Conservation (phyloP, 2,113 vertebrate genomes). For the Toxotes chatareus region DNA sequence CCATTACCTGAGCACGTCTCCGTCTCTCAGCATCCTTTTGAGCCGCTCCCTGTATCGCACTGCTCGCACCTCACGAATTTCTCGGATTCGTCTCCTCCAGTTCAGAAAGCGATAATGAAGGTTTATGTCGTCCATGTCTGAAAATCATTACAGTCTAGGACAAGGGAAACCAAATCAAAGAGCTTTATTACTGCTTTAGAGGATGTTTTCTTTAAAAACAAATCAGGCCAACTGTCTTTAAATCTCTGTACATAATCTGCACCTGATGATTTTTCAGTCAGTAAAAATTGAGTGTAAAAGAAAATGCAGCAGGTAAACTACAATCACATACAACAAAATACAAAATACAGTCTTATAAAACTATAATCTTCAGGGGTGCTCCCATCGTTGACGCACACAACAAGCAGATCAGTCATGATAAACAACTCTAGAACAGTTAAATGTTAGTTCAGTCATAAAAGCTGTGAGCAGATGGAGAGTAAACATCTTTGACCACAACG, state of each 20-base stretch:
- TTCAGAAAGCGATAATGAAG: slow-evolving; percentile 95
- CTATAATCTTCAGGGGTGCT: not conserved
- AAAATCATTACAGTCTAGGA: slow-evolving; percentile 75
- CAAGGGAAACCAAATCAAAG: slow-evolving; percentile 5
- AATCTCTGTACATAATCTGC: not conserved
- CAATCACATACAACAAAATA: not conserved
- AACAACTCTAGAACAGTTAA: slow-evolving; percentile 4
- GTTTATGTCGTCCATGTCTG: slow-evolving; percentile 94
- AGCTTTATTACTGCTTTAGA: not conserved
- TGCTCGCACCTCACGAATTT: slow-evolving; percentile 92
- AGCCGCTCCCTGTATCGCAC: slow-evolving; percentile 91
- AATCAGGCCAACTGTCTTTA: not conserved
- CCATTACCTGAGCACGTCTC: slow-evolving; percentile 89
- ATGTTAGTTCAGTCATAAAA: not conserved
- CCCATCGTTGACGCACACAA: not conserved
- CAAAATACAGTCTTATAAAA: not conserved
- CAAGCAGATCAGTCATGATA: not conserved
- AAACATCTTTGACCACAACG: slow-evolving; percentile 50
- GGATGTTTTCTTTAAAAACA: not conserved
- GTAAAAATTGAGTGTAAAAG: not conserved
- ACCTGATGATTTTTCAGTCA: not conserved
- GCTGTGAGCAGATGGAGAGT: not conserved
- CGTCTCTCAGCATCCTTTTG: slow-evolving; percentile 91
- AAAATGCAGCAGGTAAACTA: not conserved
- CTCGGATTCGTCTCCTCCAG: slow-evolving; percentile 92